Base-by-base conservation (phyloP, 2,888 invertebrate species). In the Epiblema foenella region DNA sequence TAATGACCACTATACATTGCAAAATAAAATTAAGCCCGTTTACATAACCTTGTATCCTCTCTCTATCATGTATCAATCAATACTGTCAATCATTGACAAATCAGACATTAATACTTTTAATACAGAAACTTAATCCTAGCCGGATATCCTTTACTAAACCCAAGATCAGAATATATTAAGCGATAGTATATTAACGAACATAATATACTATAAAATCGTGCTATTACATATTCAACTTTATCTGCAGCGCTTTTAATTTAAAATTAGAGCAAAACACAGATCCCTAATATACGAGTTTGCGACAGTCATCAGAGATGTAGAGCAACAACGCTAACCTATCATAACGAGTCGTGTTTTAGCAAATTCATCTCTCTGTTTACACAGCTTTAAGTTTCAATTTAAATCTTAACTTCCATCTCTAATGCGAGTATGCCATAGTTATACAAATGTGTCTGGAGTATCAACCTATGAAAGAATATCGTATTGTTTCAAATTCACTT, bases 41-140 rank as follows among this genome's bases (percentile, higher is more conserved):
- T 29, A 29, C 29, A 17, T 18, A 52, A 33, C 51, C 37, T 63
- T 60, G 60, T 60, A 42, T 4, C 18, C 60, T 29, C 33, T 52
- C 37, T 10, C 63, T 63, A 12, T 62, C 42, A 60, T 10, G 51
- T 63, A 12, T 62, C 42, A 60, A 29, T 51, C 49, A 51, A 33
- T 49, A 62, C 51, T 52, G 63, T 52, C 63, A 63, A 37, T 63
- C 51, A 52, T 37, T 15, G 51, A 12, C 63, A 15, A 51, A 33
- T 51, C 29, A 52, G 51, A 52, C 51, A 52, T 52, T 63, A 51
- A 62, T 56, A 57, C 42, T n/a, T n/a, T 42, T 49, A 51, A 12
- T 7, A 17, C 39, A 29, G 62, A 51, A 18, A 62, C 62, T 17
- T 49, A 49, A 62, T 51, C 62, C 49, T 49, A 49, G n/a, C 24